Base-by-base conservation (phyloP, 2,888 invertebrate species). In the Nebria salina region DNA sequence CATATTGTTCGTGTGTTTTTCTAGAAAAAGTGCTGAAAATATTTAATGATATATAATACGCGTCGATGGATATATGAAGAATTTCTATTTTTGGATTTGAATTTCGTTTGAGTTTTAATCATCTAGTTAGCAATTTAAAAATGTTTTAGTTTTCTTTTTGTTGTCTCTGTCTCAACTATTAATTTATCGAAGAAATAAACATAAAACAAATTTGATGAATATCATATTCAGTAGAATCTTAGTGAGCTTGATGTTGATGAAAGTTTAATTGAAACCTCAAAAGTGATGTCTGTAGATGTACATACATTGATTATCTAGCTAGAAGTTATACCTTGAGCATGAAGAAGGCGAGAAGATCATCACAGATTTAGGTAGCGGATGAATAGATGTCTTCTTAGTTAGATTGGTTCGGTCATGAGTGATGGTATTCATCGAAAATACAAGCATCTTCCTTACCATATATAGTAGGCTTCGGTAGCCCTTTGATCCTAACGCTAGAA, bases 311-410 rank as follows among this genome's bases (percentile, higher is more conserved):
- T 54, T 54, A 54, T 54, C 54, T 54, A 54, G 54, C 54, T 54
- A 54, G 54, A 54, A 54, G 54, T 54, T 54, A 13, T 54, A 54
- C 54, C 8, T 54, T 11, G 54, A 8, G 8, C 54, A 54, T 54
- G 54, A 54, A 13, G 54, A 8, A 54, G 54, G 13, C 54, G 54
- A 54, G 54, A 54, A 11, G 54, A 54, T 54, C 54, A 13, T 43
- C 43, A 43, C 43, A 43, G 43, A 43, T 54, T 54, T 54, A 54
- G 54, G 54, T 54, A 11, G 54, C 54, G 54, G 54, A 34, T 54
- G 54, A 54, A 54, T 54, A 54, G 54, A 54, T 54, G 54, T 54
- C 54, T 54, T 54, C 54, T 54, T 54, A 54, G 54, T 54, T 54
- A 13, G 54, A 54, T 54, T 54, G 54, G 54, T 54, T 54, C 54